Evolutionary conservation across 2,797 vertebrate species (phyloP), one percentile per base, ranked within the genome.

Genomic region (Anomalospiza imberbis): DNA sequence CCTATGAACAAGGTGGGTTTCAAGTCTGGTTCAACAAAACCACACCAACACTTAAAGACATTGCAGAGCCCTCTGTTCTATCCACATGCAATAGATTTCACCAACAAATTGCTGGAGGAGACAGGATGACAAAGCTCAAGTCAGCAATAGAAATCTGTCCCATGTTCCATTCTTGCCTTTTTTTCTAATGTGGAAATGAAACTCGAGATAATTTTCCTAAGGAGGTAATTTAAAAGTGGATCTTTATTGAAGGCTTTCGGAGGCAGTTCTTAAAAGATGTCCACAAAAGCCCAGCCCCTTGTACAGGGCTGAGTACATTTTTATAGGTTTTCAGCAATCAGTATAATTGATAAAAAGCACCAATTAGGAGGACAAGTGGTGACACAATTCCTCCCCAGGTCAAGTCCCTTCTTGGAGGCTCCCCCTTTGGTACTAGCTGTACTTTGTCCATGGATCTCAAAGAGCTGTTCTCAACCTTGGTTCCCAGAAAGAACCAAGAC

Each of bases 61-160:
- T 98, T 17, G 94, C 89, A 0, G 98, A 99, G 96, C 98, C 98
- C 65, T 98, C 98, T 0, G 97, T 98, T 54, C 98, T 98, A 48
- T 98, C 98, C 97, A 88, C 97, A 74, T 96, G 97, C 75, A 98
- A 98, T 0, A 98, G 98, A 38, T 98, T 98, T 91, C 98, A 97
- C 91, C 98, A 98, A 74, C 88, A 97, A 88, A 93, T 87, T 20
- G 96, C 24, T 29, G 95, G 95, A 31, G 16, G 97, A 92, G 97
- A 98, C 7, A 96, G 66, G 72, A 97, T 95, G 70, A 70, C 94
- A 9, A 85, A 97, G 50, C 96, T 98, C 74, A 98, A 97, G 98
- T 98, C 63, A 94, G 97, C 58, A 16, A 55, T 1, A 68, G 29
- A 45, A 42, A 16, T 20, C n/a, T 22, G 16, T 13, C 44, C 21